Conservation (phyloP, 2,113 vertebrate species). For the Pseudorasbora parva region DNA sequence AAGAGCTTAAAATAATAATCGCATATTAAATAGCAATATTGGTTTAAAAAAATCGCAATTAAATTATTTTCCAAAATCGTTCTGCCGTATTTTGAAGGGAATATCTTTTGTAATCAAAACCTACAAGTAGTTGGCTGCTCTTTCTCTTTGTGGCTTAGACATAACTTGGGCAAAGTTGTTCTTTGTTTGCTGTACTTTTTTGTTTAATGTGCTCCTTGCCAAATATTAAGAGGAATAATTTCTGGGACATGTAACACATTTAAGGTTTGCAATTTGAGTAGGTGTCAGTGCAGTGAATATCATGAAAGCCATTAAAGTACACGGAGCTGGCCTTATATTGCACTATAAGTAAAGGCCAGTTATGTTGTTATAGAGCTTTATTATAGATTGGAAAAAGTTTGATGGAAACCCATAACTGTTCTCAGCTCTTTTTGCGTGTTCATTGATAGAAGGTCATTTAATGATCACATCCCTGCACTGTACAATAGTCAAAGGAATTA, state of each 20-base stretch:
- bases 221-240: background rate
- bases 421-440: background rate
- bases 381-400: background rate
- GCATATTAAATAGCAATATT: no score
- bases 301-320: background rate
- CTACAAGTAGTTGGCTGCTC: background rate
- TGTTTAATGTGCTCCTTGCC: background rate
- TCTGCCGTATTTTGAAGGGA: background rate
- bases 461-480: background rate
- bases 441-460: background rate
- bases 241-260: background rate
- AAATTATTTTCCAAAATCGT: no score
- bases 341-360: background rate
- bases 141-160: background rate
- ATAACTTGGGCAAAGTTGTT: background rate
- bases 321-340: background rate
- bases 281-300: background rate
- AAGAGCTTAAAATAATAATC: no score
- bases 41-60: no score
- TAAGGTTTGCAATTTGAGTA: background rate
- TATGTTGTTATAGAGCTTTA: background rate
- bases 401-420: background rate
- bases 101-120: background rate
- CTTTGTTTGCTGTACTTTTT: background rate
- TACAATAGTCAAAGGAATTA: background rate